A percentile compares a stretch with the other conserved stretches of the same genome.
Evolutionary conservation across 2,888 invertebrate species (phyloP).

Genomic region (Aelia acuminata): DNA sequence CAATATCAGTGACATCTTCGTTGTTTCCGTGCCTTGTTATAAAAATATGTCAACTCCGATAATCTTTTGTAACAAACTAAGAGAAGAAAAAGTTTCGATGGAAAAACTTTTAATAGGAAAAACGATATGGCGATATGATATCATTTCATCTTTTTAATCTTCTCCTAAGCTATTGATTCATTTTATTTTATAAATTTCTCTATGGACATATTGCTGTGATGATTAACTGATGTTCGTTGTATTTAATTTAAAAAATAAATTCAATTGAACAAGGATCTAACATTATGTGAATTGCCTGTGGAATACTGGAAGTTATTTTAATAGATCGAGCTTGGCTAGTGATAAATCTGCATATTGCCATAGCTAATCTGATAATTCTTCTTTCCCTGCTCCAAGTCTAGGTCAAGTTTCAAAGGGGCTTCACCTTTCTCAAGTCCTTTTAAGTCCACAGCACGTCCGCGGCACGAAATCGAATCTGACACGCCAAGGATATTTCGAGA

Average conservation of each 20-base stretch:
- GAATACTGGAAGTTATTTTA: not conserved
- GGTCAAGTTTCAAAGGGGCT: not conserved
- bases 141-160: not conserved
- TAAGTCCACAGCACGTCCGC: not conserved
- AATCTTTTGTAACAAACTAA: too few relatives aligned
- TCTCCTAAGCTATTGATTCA: not conserved
- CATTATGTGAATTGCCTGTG: not conserved
- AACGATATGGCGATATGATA: not conserved
- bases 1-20: too few relatives aligned
- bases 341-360: not conserved
- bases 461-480: not conserved
- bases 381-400: not conserved
- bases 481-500: not conserved
- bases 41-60: too few relatives aligned
- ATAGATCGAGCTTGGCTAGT: not conserved
- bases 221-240: not conserved
- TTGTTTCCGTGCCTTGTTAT: too few relatives aligned
- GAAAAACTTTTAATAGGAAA: not conserved
- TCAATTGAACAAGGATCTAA: not conserved
- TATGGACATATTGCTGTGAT: not conserved
- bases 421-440: not conserved
- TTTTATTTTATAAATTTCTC: not conserved
- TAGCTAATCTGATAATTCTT: not conserved
- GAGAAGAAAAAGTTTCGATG: not conserved
- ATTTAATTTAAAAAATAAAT: not conserved